A percentile compares a stretch with the other conserved stretches of the same genome.
Evolutionary conservation across 2,113 vertebrate species (phyloP).

Genomic region (Eulemur macaco): DNA sequence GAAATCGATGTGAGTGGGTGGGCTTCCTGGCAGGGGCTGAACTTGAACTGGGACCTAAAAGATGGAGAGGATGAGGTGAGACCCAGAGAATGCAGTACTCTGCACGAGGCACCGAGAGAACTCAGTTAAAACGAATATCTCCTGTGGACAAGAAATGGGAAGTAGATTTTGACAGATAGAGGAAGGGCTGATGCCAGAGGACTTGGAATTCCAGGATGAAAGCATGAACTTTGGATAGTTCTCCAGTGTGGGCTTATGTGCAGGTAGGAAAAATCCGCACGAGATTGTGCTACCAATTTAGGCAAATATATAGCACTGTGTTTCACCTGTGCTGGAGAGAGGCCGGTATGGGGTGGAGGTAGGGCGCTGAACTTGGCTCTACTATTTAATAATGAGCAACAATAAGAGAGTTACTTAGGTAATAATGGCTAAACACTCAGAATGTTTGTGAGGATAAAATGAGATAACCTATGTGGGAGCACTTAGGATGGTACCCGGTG

Average conservation of each 20-base stretch:
- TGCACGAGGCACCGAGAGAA: background rate
- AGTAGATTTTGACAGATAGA: background rate
- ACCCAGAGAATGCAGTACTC: rapidly evolving
- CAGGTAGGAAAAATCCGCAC: background rate
- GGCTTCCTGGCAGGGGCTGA: background rate
- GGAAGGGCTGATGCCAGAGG: background rate
- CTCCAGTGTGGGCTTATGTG: background rate
- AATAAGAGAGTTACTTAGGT: background rate
- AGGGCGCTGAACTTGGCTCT: background rate
- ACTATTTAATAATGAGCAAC: background rate
- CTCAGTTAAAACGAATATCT: background rate
- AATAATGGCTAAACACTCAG: no score
- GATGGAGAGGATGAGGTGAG: background rate
- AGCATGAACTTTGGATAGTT: background rate
- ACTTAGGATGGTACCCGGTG: background rate
- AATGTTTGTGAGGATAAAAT: background rate
- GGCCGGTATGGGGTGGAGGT: rapidly evolving
- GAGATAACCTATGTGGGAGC: background rate
- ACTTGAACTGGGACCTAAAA: background rate
- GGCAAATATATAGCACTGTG: background rate
- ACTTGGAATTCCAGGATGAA: background rate
- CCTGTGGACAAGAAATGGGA: background rate
- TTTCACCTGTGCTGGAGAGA: background rate
- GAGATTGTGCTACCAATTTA: background rate
- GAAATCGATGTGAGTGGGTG: background rate